Base-by-base conservation (phyloP, 2,797 vertebrate species). In the Bucorvus abyssinicus region DNA sequence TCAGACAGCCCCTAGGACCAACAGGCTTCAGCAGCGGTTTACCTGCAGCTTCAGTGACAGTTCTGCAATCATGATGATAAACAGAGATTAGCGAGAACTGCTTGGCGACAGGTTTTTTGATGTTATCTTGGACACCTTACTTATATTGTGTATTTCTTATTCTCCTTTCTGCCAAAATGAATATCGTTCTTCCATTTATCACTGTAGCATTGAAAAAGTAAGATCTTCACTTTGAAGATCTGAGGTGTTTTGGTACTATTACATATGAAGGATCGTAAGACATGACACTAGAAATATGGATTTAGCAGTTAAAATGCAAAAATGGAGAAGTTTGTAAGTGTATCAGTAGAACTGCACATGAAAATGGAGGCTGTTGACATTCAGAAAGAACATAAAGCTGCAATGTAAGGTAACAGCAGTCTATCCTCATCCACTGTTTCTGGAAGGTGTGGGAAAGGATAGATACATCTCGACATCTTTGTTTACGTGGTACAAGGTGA, bases 281-380 rank as follows among this genome's bases (percentile, higher is more conserved):
- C 53, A 75, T 22, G 18, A 29, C n/a, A 76, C 10, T 49, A 67
- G 21, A 65, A 80, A 52, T 63, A 68, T 12, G 7, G 18, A 50
- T 67, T 67, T 55, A 53, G 12, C 14, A 29, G 13, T 34, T 65
- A 75, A 64, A 89, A 86, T 50, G 52, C 6, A 84, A 86, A 91
- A 80, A 8, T 1, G 0, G 15, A 59, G n/a, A 70, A 15, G 14
- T 36, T 32, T 73, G 10, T 22, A 42, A 50, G 26, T 21, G 3
- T 36, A 36, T 71, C 42, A 60, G 21, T 10, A 70, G 38, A 83
- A 61, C 6, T 38, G 26, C 34, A 50, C 13, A 34, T 55, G 42
- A 65, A 84, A 95, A 89, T 10, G 4, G 12, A 6, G 4, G 3
- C 27, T 64, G 45, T 69, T 17, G 29, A 61, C 8, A 7, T 56